A percentile compares a stretch with the other conserved stretches of the same genome.
phyloP scores from a whole-genome alignment of 1,140 invertebrate species.

The Aphelenchoides fujianensis region DNA sequence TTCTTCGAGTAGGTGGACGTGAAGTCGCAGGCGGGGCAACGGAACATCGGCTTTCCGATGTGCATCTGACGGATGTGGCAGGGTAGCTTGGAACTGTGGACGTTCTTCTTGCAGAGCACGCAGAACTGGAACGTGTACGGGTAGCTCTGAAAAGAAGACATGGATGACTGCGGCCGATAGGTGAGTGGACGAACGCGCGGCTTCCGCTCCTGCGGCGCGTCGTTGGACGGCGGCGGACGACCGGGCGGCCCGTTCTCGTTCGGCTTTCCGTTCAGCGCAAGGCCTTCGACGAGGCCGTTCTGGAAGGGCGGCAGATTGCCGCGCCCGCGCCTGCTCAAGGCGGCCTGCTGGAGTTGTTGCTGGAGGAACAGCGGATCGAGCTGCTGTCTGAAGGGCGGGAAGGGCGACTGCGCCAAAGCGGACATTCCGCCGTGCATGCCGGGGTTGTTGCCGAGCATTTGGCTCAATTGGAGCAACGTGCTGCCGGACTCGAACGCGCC shows the following conservation, averaged over 20 bases:
- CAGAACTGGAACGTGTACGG: slow-evolving; percentile 52
- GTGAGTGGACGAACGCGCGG: neutral
- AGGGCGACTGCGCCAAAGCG: too few relatives aligned
- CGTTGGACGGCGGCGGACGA: neutral
- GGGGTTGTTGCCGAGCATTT: slow-evolving; percentile 9
- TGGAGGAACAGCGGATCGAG: too few relatives aligned
- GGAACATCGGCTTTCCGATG: slow-evolving; percentile 52
- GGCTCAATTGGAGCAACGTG: too few relatives aligned
- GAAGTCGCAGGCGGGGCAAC: slow-evolving; percentile 49
- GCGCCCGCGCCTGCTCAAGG: too few relatives aligned
- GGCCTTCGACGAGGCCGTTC: too few relatives aligned
- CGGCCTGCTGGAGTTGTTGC: too few relatives aligned
- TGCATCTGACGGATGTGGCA: slow-evolving; percentile 53
- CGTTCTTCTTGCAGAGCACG: slow-evolving; percentile 53
- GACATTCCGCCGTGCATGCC: too few relatives aligned
- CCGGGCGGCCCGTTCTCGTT: too few relatives aligned
- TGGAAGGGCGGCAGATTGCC: too few relatives aligned
- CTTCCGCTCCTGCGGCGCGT: neutral
- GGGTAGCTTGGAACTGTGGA: slow-evolving; percentile 47
- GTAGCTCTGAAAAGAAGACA: slow-evolving; percentile 44
- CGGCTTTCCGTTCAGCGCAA: too few relatives aligned
- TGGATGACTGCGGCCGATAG: slow-evolving; percentile 5
- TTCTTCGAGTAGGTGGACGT: slow-evolving; percentile 54
- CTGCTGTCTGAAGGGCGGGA: too few relatives aligned
- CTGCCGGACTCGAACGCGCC: too few relatives aligned